Conservation (phyloP, 2,113 vertebrate species). For the Podocnemis expansa region DNA sequence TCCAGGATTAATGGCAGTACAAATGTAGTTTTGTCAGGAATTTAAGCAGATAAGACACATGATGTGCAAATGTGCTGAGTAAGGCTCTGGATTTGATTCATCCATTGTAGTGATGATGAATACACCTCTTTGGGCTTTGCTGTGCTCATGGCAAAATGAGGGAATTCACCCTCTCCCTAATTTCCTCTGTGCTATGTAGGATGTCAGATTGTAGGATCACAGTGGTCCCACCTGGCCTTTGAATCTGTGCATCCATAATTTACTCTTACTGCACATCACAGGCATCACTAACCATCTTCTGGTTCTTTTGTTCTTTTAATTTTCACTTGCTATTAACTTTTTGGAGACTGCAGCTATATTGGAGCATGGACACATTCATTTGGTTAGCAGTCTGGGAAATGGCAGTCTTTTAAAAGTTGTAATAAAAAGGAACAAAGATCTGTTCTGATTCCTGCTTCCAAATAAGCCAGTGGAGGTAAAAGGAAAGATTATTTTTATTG, state of each 20-base stretch:
- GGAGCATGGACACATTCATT: slow-evolving; percentile 31
- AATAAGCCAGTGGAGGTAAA: neutral
- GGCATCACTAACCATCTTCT: neutral
- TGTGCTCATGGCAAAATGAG: neutral
- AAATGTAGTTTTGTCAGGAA: slow-evolving; percentile 12
- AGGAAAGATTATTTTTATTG: slow-evolving; percentile 58
- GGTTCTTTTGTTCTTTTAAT: slow-evolving; percentile 9
- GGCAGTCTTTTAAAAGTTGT: neutral
- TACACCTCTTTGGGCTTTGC: neutral
- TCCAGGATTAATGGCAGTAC: slow-evolving; percentile 17
- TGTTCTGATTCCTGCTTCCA: slow-evolving; percentile 40
- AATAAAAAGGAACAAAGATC: neutral
- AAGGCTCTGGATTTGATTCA: neutral
- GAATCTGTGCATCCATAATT: neutral
- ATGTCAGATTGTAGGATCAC: neutral
- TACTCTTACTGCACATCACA: accelerated
- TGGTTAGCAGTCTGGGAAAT: slow-evolving; percentile 47
- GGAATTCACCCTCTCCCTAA: neutral
- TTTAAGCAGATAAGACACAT: neutral
- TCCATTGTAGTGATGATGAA: neutral
- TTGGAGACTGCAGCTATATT: slow-evolving; percentile 13
- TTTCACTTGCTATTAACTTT: neutral
- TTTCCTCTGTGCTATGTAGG: neutral
- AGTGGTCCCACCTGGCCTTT: neutral
- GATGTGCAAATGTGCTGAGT: neutral